Conservation (phyloP, 2,113 vertebrate species). For the Pedionomus torquatus region DNA sequence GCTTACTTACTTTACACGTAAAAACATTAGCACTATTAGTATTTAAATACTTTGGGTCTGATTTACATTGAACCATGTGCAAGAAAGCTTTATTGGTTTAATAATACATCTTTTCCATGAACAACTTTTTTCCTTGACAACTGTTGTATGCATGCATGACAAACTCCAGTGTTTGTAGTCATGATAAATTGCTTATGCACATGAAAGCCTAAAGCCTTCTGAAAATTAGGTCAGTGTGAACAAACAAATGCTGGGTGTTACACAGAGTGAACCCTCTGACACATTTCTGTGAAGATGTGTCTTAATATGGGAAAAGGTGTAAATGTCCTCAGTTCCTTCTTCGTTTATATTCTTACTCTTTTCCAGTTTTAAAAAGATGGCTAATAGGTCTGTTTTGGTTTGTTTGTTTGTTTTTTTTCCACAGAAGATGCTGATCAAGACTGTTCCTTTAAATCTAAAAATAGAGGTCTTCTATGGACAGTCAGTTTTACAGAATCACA, state of each 20-base stretch:
- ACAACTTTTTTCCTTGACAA: background rate
- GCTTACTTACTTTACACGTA: background rate
- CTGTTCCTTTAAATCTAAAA: background rate
- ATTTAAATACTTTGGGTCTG: background rate
- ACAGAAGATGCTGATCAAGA: background rate
- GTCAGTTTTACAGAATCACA: background rate
- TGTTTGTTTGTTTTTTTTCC: background rate
- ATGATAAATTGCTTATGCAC: conserved; percentile 10
- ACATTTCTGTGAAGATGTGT: background rate
- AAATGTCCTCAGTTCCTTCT: background rate
- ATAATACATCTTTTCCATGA: background rate
- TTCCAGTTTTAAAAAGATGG: background rate
- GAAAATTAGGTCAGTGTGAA: conserved; percentile 40
- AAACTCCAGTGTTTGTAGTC: background rate
- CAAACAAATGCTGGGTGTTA: background rate
- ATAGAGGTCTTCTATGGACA: background rate
- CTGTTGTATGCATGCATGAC: background rate
- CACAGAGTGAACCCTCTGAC: background rate
- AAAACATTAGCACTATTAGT: background rate
- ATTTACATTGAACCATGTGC: background rate
- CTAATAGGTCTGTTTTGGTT: background rate
- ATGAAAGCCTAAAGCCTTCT: conserved; percentile 10
- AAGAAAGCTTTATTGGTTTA: conserved; percentile 3
- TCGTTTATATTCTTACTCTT: background rate
- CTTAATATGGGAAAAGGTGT: background rate